Base-by-base conservation (phyloP, 2,888 invertebrate species). In the Aphelenchoides bicaudatus region DNA sequence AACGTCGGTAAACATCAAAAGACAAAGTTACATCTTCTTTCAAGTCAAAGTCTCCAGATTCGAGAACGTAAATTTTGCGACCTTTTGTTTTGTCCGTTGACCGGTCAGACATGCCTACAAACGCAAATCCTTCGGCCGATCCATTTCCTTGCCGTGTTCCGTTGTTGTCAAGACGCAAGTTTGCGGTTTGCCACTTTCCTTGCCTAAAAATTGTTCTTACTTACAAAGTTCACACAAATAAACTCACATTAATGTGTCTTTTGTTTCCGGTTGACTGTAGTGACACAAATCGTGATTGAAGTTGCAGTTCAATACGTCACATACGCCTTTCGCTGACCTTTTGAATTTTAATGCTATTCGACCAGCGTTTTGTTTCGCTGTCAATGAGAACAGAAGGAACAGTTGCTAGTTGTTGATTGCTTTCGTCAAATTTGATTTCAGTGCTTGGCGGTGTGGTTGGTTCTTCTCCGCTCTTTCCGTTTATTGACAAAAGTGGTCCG, bases 1-100 rank as follows among this genome's bases (percentile, higher is more conserved):
- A 68, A 38, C 71, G 59, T 39, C 71, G 61, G 57, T 72, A 73
- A 23, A 73, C 51, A 49, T 73, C 73, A 54, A 73, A 66, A 5
- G 48, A 38, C 23, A 73, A 51, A 5, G 61, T 51, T 13, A 70
- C 57, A 46, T 72, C 68, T 10, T 63, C 67, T n/a, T 63, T 59
- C 2, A 70, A 56, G 8, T 58, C 52, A 28, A 73, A 59, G 34
- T 59, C 53, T 3, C 71, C 64, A 2, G 73, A 73, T 38, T 72
- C 71, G 23, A 73, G 52, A 16, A 73, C 63, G 58, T 71, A 73
- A 23, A 70, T 55, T 8, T 58, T 66, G 38, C 62, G 58, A 2
- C 56, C 56, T 43, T 59, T 61, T 25, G 43, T 23, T 30, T 65
- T 37, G 16, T 19, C 34, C 8, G 31, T 30, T 21, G n/a, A n/a